A percentile compares a stretch with the other conserved stretches of the same genome.
These are phyloP conservation scores for Larimichthys polyactis DNA, from an alignment of 2,113 vertebrate species.

Conservation along the genomic window DNA sequence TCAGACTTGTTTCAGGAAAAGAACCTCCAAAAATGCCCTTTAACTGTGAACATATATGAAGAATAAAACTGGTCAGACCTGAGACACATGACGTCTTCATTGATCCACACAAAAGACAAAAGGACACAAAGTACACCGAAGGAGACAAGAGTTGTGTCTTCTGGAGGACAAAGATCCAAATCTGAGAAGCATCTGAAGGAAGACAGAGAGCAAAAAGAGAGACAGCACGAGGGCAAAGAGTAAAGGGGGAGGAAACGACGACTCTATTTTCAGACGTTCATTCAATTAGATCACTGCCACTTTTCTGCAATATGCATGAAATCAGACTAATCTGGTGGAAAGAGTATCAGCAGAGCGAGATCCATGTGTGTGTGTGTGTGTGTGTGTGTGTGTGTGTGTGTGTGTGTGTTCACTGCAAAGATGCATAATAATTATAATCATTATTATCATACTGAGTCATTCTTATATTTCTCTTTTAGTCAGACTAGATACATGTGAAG, in stretches of 20 bases:
- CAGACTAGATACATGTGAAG: neutral
- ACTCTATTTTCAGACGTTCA: slow-evolving; percentile 47
- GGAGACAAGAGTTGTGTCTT: neutral
- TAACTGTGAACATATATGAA: too few relatives aligned
- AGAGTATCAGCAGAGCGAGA: slow-evolving; percentile 9
- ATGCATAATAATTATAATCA: neutral
- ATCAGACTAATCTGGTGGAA: slow-evolving; percentile 53
- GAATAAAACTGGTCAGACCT: too few relatives aligned
- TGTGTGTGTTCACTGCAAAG: slow-evolving; percentile 7
- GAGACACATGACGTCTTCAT: too few relatives aligned
- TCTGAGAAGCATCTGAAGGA: neutral
- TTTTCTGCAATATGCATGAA: slow-evolving; percentile 49
- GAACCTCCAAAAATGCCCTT: too few relatives aligned
- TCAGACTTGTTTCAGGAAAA: too few relatives aligned
- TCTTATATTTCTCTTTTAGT: too few relatives aligned
- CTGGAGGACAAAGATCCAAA: neutral
- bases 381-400: neutral
- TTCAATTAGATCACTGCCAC: slow-evolving; percentile 44
- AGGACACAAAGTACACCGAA: too few relatives aligned
- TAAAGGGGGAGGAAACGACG: neutral
- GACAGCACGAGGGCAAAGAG: neutral
- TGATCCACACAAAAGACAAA: too few relatives aligned
- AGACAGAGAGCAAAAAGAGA: neutral
- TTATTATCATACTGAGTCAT: too few relatives aligned
- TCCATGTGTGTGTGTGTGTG: too few relatives aligned